phyloP scores from a whole-genome alignment of 2,113 vertebrate species.

The Elaphurus davidianus region DNA sequence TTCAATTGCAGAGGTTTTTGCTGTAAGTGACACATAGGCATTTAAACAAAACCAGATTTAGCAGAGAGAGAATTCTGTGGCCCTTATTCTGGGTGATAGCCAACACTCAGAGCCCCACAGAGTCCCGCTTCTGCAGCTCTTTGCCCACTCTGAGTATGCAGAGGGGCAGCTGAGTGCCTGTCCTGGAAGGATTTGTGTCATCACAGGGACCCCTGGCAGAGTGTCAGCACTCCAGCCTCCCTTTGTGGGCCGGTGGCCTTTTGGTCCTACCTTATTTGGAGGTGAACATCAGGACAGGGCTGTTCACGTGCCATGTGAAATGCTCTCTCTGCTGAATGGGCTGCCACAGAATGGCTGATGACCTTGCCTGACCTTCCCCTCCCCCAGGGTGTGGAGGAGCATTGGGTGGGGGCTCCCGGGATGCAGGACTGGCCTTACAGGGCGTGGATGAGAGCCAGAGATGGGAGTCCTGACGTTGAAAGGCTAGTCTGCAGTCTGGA shows the following conservation, averaged over 20 bases:
- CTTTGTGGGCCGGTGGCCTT: neutral
- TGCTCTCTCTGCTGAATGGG: neutral
- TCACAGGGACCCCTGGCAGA: neutral
- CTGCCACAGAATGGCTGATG: neutral
- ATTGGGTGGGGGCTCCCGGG: fast-evolving
- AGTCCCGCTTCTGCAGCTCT: neutral
- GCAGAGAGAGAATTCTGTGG: no score
- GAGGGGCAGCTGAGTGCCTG: neutral
- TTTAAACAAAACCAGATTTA: neutral
- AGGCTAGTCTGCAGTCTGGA: neutral
- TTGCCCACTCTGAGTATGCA: no score
- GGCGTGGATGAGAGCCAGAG: neutral
- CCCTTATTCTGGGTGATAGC: neutral
- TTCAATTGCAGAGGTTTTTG: neutral
- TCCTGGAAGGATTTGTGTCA: neutral
- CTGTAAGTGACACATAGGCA: neutral
- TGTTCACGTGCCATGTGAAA: fast-evolving
- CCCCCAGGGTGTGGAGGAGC: fast-evolving
- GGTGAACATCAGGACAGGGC: neutral
- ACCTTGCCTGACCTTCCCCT: neutral
- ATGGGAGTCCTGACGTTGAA: fast-evolving
- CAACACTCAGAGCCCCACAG: neutral
- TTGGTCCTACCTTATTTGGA: neutral
- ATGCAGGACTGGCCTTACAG: no score
- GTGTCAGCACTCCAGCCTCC: neutral